Percentiles rank a stretch among this genome's conserved stretches.
Evolutionary conservation across 2,113 vertebrate genomes (phyloP).

Genomic region (Heterotilapia buettikoferi): DNA sequence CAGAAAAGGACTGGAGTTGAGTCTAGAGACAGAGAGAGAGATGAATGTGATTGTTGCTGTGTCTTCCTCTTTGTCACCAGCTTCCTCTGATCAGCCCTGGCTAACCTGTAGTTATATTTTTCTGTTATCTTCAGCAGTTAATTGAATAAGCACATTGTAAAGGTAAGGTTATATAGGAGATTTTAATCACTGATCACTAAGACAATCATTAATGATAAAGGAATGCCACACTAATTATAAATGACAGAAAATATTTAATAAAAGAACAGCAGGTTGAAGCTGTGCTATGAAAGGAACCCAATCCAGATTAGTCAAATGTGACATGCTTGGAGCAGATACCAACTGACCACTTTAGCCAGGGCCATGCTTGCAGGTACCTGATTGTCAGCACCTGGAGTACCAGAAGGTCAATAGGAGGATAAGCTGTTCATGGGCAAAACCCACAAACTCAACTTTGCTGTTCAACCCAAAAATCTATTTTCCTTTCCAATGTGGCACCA

Average conservation of each 20-base stretch:
- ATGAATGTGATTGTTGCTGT: not conserved
- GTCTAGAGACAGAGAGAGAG: not conserved
- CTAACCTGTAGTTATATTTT: not conserved
- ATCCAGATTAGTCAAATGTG: not conserved
- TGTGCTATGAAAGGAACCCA: not conserved
- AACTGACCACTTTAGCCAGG: not conserved
- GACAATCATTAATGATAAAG: not conserved
- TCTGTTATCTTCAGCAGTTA: not conserved
- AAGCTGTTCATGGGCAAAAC: not conserved
- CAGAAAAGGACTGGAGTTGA: not conserved
- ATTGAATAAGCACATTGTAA: not conserved
- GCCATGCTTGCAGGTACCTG: not conserved
- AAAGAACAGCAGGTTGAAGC: not conserved
- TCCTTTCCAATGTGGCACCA: not conserved
- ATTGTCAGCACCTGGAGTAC: not conserved
- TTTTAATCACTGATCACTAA: not conserved
- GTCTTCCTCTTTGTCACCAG: not conserved
- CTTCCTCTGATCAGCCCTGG: not conserved
- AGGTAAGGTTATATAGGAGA: not conserved
- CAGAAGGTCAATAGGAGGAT: not conserved
- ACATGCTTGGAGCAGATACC: accelerated
- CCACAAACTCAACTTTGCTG: not conserved
- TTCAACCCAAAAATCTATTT: not conserved
- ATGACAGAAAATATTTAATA: not conserved
- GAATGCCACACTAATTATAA: not conserved